Base-by-base conservation (phyloP, 64 coral and sea anemone species). In the Porites lutea region DNA sequence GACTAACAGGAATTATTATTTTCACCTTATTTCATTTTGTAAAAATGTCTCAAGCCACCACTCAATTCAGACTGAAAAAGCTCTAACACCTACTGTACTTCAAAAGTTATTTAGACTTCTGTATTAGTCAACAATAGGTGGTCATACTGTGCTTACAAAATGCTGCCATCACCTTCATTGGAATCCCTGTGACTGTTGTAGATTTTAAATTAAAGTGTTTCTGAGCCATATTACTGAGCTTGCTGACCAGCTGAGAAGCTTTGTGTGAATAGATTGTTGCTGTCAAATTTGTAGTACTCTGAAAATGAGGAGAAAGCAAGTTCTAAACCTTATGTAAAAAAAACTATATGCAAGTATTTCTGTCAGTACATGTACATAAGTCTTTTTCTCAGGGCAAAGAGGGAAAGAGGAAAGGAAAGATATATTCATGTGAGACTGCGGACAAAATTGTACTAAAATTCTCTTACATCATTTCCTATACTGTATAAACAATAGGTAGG, bases 141-240 rank as follows among this genome's bases (percentile, higher is more conserved):
- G 13, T 64, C 13, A 66, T 19, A 7, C n/a, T 72, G 1, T n/a
- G 9, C 20, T 44, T 37, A 37, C 27, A 72, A 21, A 60, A 44
- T 51, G 4, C 10, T 45, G 20, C 5, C 45, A 20, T 91, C 27
- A 95, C 96, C 93, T 98, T 98, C 96, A 98, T 98, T 59, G 96
- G 96, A 7, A 98, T 98, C 2, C 96, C 96, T 81, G 96, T 98
- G 8, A 98, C 96, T 82, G 93, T 95, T 12, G 96, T 98, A 21
- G 96, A 98, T 48, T 98, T 98, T 13, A 98, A 86, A 77, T 95
- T 95, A 59, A 92, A 98, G 49, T 98, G 96, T 61, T 90, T 98
- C 77, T 95, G 96, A 10, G 95, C 93, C 79, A 98, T 78, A 4
- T 59, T 44, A 19, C 87, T 82, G 23, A 95, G 84, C 46, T 95